Evolutionary conservation across 2,888 invertebrate genomes (phyloP).

Genomic region (Drosophila quinaria): DNA sequence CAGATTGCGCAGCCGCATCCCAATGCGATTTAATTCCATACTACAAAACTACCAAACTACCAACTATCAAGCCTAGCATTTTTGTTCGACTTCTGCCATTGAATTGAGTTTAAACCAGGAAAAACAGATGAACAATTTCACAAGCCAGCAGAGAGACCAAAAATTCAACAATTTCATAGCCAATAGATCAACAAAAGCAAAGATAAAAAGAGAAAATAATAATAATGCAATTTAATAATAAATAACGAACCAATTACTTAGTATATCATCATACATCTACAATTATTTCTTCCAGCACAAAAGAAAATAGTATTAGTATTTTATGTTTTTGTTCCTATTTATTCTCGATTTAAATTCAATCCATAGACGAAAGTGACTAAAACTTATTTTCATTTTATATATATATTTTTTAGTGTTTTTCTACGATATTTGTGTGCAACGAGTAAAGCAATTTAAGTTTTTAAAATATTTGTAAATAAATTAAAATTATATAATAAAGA

Average conservation of each 20-base stretch:
- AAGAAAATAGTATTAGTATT: slow-evolving; percentile 78
- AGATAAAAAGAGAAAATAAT: slow-evolving; percentile 27
- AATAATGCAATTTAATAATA: slow-evolving; percentile 25
- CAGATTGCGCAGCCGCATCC: slow-evolving; percentile 87
- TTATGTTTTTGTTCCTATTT: slow-evolving; percentile 84
- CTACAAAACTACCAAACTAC: slow-evolving; percentile 38
- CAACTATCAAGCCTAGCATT: slow-evolving; percentile 54
- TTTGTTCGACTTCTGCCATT: slow-evolving; percentile 60
- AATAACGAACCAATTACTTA: slow-evolving; percentile 57
- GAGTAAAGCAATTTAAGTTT: slow-evolving; percentile 72
- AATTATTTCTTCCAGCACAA: slow-evolving; percentile 64
- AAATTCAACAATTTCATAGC: slow-evolving; percentile 42
- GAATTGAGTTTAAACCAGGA: slow-evolving; percentile 61
- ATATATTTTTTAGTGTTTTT: slow-evolving; percentile 73
- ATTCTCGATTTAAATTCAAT: slow-evolving; percentile 79
- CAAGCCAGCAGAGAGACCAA: slow-evolving; percentile 48
- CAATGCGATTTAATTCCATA: slow-evolving; percentile 79
- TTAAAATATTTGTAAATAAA: slow-evolving; percentile 79
- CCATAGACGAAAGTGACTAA: slow-evolving; percentile 71
- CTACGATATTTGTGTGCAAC: slow-evolving; percentile 75
- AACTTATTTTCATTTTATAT: slow-evolving; percentile 66
- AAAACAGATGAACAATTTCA: slow-evolving; percentile 49
- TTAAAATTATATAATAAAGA: slow-evolving; percentile 74
- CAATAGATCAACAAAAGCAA: slow-evolving; percentile 57
- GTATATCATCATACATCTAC: slow-evolving; percentile 27